phyloP scores from a whole-genome alignment of 1,140 invertebrate genomes.

The Microplitis demolitor region DNA sequence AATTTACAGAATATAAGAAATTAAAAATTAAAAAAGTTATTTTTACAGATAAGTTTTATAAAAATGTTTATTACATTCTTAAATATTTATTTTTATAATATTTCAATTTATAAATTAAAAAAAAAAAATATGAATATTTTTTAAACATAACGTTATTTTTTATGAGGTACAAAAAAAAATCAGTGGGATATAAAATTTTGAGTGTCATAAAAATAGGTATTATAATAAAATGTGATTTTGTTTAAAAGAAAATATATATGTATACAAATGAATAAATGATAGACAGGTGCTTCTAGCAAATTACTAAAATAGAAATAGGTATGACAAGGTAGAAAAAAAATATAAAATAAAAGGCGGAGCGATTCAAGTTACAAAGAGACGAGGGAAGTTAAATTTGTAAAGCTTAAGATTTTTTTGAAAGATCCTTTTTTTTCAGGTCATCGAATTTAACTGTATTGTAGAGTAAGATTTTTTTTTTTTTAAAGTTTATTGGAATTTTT shows the following conservation, averaged over 20 bases:
- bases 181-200: too few relatives aligned
- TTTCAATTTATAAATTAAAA: too few relatives aligned
- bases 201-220: neutral
- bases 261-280: neutral
- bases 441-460: neutral
- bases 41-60: too few relatives aligned
- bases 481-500: neutral
- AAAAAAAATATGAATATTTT: neutral
- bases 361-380: neutral
- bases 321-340: neutral
- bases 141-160: too few relatives aligned
- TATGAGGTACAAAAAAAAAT: too few relatives aligned
- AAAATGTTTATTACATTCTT: too few relatives aligned
- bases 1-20: too few relatives aligned
- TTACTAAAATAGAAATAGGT: neutral
- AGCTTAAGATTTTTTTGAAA: neutral
- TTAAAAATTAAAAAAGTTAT: too few relatives aligned
- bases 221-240: neutral
- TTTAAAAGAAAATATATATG: neutral
- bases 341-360: neutral
- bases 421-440: constrained; percentile 17
- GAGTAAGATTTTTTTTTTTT: neutral
- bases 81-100: too few relatives aligned
- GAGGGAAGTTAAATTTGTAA: neutral
- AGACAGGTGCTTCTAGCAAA: neutral